phyloP scores from a whole-genome alignment of 1,140 invertebrate genomes.

The Drosophila leontia region DNA sequence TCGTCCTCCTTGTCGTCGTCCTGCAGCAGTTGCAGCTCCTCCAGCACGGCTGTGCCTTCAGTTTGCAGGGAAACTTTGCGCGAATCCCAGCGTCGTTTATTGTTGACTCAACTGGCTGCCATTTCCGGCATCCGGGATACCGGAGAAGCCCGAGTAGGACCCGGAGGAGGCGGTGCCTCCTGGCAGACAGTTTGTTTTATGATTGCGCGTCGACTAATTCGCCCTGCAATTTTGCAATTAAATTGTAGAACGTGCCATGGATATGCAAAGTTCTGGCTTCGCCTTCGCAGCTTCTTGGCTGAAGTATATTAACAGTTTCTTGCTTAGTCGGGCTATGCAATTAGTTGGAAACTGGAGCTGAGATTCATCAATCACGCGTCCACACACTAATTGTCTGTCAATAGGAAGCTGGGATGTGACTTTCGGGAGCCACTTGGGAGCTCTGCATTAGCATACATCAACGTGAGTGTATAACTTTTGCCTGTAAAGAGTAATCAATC shows the following conservation, averaged over 20 bases:
- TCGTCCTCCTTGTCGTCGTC: conserved; percentile 36
- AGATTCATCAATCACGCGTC: conserved; percentile 35
- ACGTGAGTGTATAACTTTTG: conserved; percentile 1
- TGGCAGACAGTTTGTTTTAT: conserved; percentile 73
- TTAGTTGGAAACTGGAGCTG: conserved; percentile 21
- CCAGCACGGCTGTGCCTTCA: conserved; percentile 9
- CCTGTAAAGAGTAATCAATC: conserved; percentile 28
- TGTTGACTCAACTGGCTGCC: conserved; percentile 71
- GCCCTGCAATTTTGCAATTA: conserved; percentile 59
- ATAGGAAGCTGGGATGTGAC: conserved; percentile 22
- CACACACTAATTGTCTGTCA: conserved; percentile 32
- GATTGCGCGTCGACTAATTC: conserved; percentile 55
- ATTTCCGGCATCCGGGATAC: conserved; percentile 62
- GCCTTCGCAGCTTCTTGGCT: not conserved
- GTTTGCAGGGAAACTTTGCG: conserved; percentile 54
- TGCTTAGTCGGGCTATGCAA: conserved; percentile 26
- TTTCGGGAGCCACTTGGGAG: not conserved
- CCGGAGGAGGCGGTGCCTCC: conserved; percentile 4
- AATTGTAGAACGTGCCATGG: conserved; percentile 48
- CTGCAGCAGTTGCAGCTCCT: conserved; percentile 10
- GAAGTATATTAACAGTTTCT: conserved; percentile 19
- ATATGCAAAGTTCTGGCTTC: conserved; percentile 42
- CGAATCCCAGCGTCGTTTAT: conserved; percentile 64
- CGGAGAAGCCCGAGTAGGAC: conserved; percentile 10
- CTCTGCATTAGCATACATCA: conserved; percentile 17